These are phyloP conservation scores for Eospalax fontanierii DNA, from an alignment of 2,797 vertebrate species.

Conservation along the genomic window DNA sequence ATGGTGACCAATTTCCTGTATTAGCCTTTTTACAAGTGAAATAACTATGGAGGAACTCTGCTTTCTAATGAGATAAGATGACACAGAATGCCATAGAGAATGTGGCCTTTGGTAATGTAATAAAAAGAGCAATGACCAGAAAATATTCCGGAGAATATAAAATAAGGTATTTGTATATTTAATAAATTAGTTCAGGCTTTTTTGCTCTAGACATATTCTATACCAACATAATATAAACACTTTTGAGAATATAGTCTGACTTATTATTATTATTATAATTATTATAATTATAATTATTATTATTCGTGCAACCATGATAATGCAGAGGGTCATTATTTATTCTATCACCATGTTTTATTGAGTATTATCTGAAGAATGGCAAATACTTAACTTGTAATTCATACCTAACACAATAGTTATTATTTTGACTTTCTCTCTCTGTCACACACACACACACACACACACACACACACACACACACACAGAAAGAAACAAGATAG, in stretches of 20 bases:
- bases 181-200: neutral
- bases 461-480: neutral
- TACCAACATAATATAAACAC: constrained; percentile 37
- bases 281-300: too few species aligned
- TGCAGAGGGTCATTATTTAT: neutral
- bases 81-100: neutral
- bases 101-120: neutral
- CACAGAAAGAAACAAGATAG: neutral
- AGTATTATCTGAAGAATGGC: neutral
- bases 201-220: neutral
- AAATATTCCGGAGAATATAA: neutral
- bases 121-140: neutral
- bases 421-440: neutral
- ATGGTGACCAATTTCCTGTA: neutral
- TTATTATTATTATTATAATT: neutral
- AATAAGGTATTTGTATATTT: neutral
- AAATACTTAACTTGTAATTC: constrained; percentile 46
- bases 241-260: neutral
- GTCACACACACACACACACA: neutral
- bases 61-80: neutral
- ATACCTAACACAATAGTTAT: neutral
- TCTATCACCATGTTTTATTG: neutral
- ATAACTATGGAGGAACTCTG: neutral
- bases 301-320: neutral
- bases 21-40: neutral